These are phyloP conservation scores for Bergia puertoricense DNA, from an alignment of 92 coral and sea anemone genomes.

Conservation along the genomic window DNA sequence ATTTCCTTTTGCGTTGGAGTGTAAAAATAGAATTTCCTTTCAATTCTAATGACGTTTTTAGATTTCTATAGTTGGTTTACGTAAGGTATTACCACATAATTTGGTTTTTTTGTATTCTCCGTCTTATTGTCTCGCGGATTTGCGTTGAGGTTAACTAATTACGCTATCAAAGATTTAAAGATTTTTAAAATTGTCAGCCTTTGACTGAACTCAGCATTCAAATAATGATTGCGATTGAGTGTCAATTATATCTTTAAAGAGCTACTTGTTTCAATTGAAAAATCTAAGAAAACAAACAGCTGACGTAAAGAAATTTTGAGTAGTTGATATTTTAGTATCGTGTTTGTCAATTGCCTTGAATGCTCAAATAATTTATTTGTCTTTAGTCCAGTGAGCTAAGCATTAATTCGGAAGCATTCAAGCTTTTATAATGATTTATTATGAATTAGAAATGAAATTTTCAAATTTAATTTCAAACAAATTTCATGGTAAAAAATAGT, in stretches of 20 bases:
- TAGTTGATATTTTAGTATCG: background rate
- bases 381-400: background rate
- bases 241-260: background rate
- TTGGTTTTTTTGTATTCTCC: background rate
- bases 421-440: background rate
- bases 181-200: background rate
- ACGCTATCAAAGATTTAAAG: background rate
- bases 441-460: background rate
- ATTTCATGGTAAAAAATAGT: background rate
- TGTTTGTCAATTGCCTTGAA: background rate
- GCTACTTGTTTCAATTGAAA: background rate
- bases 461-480: background rate
- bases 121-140: background rate
- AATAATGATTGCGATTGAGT: background rate
- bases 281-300: background rate
- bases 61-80: background rate
- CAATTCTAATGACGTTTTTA: background rate
- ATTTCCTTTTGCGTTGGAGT: background rate
- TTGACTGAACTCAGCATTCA: background rate
- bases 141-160: background rate
- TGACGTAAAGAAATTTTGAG: background rate
- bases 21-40: background rate
- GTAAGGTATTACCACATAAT: background rate
- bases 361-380: background rate
- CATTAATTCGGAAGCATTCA: background rate